Conservation (phyloP, 1,140 invertebrate genomes). For the Lanistes nyassanus region DNA sequence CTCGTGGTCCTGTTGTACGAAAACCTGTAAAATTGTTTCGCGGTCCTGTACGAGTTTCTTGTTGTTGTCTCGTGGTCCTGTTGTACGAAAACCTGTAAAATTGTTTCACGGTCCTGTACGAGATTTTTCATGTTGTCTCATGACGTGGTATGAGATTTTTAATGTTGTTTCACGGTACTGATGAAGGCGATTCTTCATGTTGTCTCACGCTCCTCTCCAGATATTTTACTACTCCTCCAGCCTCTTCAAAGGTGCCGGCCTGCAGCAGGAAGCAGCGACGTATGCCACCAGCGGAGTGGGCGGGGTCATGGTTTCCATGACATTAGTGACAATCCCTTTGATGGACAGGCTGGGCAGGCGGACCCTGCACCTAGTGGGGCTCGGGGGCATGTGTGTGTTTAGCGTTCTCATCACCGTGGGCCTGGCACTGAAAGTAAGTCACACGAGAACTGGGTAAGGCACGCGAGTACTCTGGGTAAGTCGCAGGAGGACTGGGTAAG, state of each 20-base stretch:
- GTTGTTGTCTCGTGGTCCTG: too few species aligned
- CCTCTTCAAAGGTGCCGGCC: constrained; percentile 80
- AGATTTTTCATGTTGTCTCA: too few species aligned
- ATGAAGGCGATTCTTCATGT: background rate
- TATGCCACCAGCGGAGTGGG: constrained; percentile 86
- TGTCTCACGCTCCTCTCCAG: constrained; percentile 42
- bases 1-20: too few species aligned
- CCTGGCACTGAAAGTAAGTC: constrained; percentile 79
- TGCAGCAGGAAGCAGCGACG: constrained; percentile 73
- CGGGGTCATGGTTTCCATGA: constrained; percentile 63
- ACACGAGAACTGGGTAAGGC: too few species aligned
- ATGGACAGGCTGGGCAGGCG: constrained; percentile 78
- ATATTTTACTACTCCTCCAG: constrained; percentile 86
- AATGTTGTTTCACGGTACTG: too few species aligned
- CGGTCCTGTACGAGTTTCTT: too few species aligned
- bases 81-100: too few species aligned
- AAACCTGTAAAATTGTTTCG: too few species aligned
- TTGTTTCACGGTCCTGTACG: too few species aligned
- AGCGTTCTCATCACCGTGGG: constrained; percentile 96
- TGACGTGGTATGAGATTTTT: too few species aligned
- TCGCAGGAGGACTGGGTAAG: too few species aligned
- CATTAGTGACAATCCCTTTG: constrained; percentile 62
- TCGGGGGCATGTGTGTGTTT: constrained; percentile 83
- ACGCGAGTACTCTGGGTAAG: too few species aligned
- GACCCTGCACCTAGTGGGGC: constrained; percentile 80